A percentile compares a stretch with the other conserved stretches of the same genome.
phyloP scores from a whole-genome alignment of 37 sponge, comb jelly and placozoan species.

The Geodia barretti region DNA sequence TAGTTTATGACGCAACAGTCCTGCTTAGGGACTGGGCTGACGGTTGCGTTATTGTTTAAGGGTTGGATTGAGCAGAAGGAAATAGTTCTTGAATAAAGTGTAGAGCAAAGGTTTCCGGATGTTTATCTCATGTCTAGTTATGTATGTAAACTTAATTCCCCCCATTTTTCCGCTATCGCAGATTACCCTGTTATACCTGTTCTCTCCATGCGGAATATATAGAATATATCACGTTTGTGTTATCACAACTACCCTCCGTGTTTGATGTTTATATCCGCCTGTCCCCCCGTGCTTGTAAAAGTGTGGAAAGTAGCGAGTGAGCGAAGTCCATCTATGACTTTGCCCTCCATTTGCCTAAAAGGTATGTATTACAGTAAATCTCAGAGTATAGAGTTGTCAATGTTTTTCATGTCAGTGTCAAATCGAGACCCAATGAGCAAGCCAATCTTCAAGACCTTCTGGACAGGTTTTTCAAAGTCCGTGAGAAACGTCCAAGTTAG shows the following conservation, averaged over 20 bases:
- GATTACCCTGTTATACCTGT: too few species aligned
- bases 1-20: too few species aligned
- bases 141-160: too few species aligned
- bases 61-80: too few species aligned
- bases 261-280: background rate
- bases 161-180: too few species aligned
- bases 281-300: background rate
- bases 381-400: background rate
- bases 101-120: too few species aligned
- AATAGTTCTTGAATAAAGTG: too few species aligned
- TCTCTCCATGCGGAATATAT: background rate
- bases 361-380: conserved; percentile 4
- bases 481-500: too few species aligned
- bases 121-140: too few species aligned
- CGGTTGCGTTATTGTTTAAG: too few species aligned
- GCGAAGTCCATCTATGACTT: conserved; percentile 37
- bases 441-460: conserved; percentile 58
- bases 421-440: conserved; percentile 18
- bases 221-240: background rate
- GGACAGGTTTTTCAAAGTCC: conserved; percentile 47
- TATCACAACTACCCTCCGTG: too few species aligned
- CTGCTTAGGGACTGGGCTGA: too few species aligned
- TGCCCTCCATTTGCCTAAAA: conserved; percentile 51
- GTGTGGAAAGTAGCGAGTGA: conserved; percentile 31
- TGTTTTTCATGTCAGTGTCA: conserved; percentile 13